These are phyloP conservation scores for Malacoctenus gilli DNA, from an alignment of 2,797 vertebrate genomes.

Conservation along the genomic window DNA sequence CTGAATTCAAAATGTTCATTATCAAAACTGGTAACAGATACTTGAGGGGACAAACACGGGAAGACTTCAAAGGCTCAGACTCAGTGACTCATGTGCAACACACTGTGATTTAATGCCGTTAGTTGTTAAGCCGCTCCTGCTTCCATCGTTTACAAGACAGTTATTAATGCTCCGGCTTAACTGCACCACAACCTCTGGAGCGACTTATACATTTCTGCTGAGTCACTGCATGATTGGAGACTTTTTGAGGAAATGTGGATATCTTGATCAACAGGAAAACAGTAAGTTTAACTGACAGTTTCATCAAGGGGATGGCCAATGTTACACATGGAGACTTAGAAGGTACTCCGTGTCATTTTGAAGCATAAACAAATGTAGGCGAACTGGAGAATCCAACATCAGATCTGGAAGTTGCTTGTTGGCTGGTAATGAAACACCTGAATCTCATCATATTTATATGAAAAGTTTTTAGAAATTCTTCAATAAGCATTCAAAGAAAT, in stretches of 20 bases:
- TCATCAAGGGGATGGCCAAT: conserved; percentile 29
- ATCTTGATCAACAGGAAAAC: conserved; percentile 16
- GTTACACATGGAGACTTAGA: conserved; percentile 17
- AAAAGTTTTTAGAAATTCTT: no score
- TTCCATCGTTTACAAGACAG: conserved; percentile 16
- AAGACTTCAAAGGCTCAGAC: no score
- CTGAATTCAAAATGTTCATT: no score
- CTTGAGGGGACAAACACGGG: no score
- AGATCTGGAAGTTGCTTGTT: no score
- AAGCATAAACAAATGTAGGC: no score
- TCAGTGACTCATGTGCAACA: conserved; percentile 6
- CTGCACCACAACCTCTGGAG: conserved; percentile 8
- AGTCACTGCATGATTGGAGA: conserved; percentile 16
- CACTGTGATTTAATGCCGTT: conserved; percentile 13
- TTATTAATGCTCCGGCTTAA: conserved; percentile 27
- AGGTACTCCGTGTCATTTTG: not conserved
- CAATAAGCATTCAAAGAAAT: no score
- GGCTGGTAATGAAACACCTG: no score
- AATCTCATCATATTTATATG: no score
- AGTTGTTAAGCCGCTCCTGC: not conserved
- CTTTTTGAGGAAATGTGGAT: conserved; percentile 22
- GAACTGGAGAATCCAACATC: no score
- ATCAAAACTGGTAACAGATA: no score
- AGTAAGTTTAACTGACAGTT: conserved; percentile 15
- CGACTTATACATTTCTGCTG: conserved; percentile 3